phyloP scores from a whole-genome alignment of 2,797 vertebrate genomes.

The Pangasius macronema region DNA sequence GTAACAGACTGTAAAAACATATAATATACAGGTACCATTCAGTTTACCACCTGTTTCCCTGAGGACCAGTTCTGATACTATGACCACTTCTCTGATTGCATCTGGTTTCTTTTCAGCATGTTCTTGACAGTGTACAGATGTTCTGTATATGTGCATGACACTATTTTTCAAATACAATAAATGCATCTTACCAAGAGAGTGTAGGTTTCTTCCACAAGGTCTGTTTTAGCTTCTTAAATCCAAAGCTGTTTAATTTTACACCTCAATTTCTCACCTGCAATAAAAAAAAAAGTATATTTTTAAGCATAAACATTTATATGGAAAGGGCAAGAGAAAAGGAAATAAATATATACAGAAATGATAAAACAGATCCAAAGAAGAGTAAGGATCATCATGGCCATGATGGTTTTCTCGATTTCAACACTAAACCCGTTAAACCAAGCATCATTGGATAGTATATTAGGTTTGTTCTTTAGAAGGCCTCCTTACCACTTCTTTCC shows the following conservation, averaged over 20 bases:
- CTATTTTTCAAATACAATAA: background rate
- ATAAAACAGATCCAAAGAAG: background rate
- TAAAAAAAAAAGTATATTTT: constrained; percentile 18
- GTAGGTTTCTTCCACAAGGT: constrained; percentile 72
- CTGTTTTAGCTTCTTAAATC: constrained; percentile 62
- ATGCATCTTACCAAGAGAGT: constrained; percentile 68
- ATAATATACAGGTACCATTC: background rate
- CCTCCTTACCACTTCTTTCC: background rate
- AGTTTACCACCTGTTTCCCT: background rate
- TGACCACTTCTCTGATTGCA: background rate
- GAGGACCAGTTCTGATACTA: background rate
- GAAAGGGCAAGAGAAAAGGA: background rate
- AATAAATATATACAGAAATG: background rate
- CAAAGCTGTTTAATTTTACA: constrained; percentile 51
- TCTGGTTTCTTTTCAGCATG: background rate
- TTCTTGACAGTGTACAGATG: background rate
- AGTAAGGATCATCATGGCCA: background rate
- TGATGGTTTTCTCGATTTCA: background rate
- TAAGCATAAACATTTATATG: background rate
- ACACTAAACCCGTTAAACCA: background rate
- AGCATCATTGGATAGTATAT: constrained; percentile 1
- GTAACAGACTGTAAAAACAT: too few species aligned
- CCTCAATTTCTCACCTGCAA: constrained; percentile 53
- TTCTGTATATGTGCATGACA: background rate
- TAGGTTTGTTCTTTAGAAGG: background rate